phyloP scores from a whole-genome alignment of 1,140 invertebrate genomes.

The Laupala kohalensis region DNA sequence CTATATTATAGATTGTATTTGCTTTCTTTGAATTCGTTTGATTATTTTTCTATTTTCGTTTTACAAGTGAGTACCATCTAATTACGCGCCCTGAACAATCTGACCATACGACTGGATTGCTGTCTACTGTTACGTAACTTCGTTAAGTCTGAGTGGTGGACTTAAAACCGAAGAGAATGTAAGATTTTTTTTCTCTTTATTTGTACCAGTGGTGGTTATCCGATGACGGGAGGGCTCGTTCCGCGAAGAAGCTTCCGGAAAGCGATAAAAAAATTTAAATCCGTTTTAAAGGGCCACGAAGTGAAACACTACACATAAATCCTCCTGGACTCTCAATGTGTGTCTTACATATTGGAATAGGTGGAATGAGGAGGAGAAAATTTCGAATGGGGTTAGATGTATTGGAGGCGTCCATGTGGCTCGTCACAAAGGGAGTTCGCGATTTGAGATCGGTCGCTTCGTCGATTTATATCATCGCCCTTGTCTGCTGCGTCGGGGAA shows the following conservation, averaged over 20 bases:
- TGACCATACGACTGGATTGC: no score
- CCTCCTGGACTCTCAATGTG: neutral
- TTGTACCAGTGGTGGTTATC: neutral
- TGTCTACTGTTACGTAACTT: no score
- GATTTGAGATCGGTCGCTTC: no score
- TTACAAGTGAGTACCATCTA: no score
- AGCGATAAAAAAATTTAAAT: neutral
- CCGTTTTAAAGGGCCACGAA: neutral
- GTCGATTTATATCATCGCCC: neutral
- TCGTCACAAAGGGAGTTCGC: no score
- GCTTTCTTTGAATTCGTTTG: no score
- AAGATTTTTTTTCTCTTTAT: neutral
- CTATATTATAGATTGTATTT: no score
- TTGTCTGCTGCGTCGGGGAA: neutral
- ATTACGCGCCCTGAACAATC: no score
- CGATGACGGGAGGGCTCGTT: neutral
- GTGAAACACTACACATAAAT: neutral
- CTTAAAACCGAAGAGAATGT: neutral
- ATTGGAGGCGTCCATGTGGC: neutral
- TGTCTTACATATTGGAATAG: neutral
- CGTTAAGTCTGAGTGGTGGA: neutral
- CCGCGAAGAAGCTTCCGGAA: neutral
- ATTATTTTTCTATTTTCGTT: no score
- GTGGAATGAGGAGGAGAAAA: neutral
- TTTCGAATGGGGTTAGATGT: neutral